A percentile compares a stretch with the other conserved stretches of the same genome.
Evolutionary conservation across 2,113 vertebrate genomes (phyloP).

Genomic region (Motacilla tschutschensis): DNA sequence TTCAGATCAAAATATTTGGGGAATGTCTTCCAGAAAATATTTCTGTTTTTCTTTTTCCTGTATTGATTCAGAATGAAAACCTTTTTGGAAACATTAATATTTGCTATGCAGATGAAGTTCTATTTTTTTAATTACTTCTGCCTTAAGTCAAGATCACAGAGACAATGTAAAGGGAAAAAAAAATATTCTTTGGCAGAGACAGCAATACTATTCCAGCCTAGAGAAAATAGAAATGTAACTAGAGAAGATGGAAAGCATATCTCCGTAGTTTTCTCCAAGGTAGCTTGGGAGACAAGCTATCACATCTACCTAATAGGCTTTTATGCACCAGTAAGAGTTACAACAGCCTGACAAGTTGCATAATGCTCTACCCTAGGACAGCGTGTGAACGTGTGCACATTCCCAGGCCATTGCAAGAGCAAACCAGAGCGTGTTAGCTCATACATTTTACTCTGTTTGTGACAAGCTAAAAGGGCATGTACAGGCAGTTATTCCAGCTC

Average conservation of each 20-base stretch:
- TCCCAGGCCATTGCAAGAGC: neutral
- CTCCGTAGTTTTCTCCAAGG: neutral
- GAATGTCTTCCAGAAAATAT: neutral
- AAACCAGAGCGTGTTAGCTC: neutral
- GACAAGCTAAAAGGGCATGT: neutral
- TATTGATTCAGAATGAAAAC: neutral
- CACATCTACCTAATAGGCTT: neutral
- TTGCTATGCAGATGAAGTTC: neutral
- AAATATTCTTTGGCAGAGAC: neutral
- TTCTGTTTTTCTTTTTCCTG: neutral
- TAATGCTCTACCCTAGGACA: neutral
- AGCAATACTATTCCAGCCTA: neutral
- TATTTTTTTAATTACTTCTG: neutral
- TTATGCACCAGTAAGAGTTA: neutral
- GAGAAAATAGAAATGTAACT: neutral
- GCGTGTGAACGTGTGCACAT: accelerated
- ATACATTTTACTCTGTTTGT: neutral
- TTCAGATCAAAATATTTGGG: neutral
- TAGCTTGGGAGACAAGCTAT: neutral
- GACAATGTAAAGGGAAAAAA: neutral
- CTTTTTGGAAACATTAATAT: neutral
- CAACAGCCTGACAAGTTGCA: neutral
- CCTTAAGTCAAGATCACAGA: neutral
- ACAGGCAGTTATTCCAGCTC: neutral
- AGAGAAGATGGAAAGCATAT: neutral